phyloP scores from a whole-genome alignment of 2,888 invertebrate genomes.

The Macrosiphum euphorbiae region DNA sequence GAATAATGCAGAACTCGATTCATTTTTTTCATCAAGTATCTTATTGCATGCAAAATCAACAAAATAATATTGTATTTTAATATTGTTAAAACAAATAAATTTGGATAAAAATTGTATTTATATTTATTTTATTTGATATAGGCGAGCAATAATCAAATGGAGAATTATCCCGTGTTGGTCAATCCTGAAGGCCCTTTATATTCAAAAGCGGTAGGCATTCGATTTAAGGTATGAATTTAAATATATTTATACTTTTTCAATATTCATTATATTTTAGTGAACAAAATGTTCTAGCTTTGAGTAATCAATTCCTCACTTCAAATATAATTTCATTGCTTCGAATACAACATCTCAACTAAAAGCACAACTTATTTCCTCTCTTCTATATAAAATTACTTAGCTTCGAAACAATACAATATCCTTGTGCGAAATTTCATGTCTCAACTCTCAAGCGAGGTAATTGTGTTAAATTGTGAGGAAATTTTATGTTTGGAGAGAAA shows the following conservation, averaged over 20 bases:
- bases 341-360: too few relatives aligned
- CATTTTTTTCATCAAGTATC: background rate
- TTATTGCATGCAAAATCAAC: background rate
- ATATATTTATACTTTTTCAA: background rate
- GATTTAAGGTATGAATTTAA: slow-evolving; percentile 56
- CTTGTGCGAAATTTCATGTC: too few relatives aligned
- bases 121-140: slow-evolving; percentile 47
- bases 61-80: background rate
- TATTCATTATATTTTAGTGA: background rate
- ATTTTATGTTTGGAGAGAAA: too few relatives aligned
- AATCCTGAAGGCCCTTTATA: slow-evolving; percentile 63
- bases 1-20: background rate
- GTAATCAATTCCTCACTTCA: too few relatives aligned
- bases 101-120: background rate
- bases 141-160: slow-evolving; percentile 63
- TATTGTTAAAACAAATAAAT: background rate
- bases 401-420: too few relatives aligned
- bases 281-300: background rate
- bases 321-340: too few relatives aligned
- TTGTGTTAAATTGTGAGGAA: too few relatives aligned
- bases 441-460: too few relatives aligned
- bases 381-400: too few relatives aligned
- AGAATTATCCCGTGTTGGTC: slow-evolving; percentile 61
- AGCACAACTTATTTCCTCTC: too few relatives aligned
- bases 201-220: slow-evolving; percentile 64